Evolutionary conservation across 1,140 invertebrate genomes (phyloP).

Genomic region (Zaprionus tsacasi): DNA sequence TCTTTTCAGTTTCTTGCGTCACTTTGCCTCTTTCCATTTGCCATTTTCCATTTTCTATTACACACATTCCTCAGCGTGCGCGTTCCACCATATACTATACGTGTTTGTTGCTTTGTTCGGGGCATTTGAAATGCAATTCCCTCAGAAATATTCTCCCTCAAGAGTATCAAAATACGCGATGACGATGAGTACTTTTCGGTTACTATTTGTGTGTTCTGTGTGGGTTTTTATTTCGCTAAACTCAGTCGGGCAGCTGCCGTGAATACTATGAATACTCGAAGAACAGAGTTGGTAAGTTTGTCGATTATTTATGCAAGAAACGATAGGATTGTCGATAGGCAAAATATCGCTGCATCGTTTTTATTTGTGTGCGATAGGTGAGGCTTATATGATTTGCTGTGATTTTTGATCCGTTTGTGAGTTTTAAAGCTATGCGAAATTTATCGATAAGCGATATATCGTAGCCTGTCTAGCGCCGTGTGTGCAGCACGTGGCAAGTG

Average conservation of each 20-base stretch:
- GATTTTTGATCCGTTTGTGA: too few relatives aligned
- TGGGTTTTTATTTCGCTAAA: constrained; percentile 27
- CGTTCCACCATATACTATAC: not conserved
- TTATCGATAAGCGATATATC: not conserved
- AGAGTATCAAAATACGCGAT: constrained; percentile 60
- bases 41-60: constrained; percentile 30
- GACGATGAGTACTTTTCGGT: not conserved
- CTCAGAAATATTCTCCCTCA: constrained; percentile 59
- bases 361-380: too few relatives aligned
- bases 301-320: too few relatives aligned
- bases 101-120: constrained; percentile 45
- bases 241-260: constrained; percentile 16
- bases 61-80: constrained; percentile 45
- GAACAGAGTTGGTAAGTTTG: too few relatives aligned
- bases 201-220: not conserved
- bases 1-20: constrained; percentile 27
- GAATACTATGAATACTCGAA: not conserved
- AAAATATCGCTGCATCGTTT: too few relatives aligned
- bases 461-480: not conserved
- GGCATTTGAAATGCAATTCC: constrained; percentile 64
- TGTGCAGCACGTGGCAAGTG: constrained; percentile 6
- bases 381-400: too few relatives aligned
- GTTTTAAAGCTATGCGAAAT: not conserved
- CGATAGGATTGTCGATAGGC: too few relatives aligned
- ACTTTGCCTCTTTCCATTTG: constrained; percentile 3